Evolutionary conservation across 1,140 invertebrate species (phyloP), one percentile per base, ranked within the genome.

Genomic region (Drosophila sp.): DNA sequence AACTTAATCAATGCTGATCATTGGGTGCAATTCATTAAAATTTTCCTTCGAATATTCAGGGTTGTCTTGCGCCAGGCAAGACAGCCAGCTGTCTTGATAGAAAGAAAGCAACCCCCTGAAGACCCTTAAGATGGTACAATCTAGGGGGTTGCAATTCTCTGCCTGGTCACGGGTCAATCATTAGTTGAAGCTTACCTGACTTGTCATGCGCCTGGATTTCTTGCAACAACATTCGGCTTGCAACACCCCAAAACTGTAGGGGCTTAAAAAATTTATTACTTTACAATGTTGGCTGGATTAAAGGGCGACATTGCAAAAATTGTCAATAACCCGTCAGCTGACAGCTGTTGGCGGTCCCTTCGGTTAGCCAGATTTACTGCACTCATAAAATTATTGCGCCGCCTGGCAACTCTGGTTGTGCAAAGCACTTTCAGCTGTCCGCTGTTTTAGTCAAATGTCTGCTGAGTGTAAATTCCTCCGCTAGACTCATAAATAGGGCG

Each of bases 341-440:
- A 56, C 84, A 89, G 79, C 84, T 89, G 83, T 14, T 38, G 34
- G 43, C 8, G 7, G 46, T 6, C 27, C 7, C 36, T 77, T 74
- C 71, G 81, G 81, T 76, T 76, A 67, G 61, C 62, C 72, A 76
- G 76, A 79, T 71, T 82, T 76, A 63, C 36, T 25, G 63, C 53
- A 25, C 13, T 57, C 72, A 59, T 75, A 87, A 76, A 76, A 27
- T 3, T 65, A 71, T 84, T 83, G 76, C 76, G 69, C 40, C 65
- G 69, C 76, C 48, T 80, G 83, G 36, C 80, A 89, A 89, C 83
- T 71, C 84, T 89, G 74, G 66, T 89, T 89, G 67, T 89, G 83
- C 83, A 84, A 89, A 83, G 59, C 59, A 43, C 64, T 29, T 72
- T 66, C 80, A 65, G 63, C 72, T 63, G 67, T 9, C 21, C 21